phyloP scores from a whole-genome alignment of 2,113 vertebrate genomes.

The Piprites chloris region DNA sequence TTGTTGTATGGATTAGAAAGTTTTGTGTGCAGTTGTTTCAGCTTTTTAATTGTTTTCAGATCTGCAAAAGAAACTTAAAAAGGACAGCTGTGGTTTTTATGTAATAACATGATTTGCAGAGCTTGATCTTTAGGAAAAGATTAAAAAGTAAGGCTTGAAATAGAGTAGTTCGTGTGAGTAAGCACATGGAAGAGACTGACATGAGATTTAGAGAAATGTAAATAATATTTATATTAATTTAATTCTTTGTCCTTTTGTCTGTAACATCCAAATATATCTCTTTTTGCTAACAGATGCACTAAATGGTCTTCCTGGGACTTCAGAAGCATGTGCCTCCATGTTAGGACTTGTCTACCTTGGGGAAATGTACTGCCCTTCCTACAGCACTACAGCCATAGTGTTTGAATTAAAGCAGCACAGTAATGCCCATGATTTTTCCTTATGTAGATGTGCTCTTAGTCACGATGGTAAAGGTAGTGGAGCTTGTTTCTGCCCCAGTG shows the following conservation, averaged over 20 bases:
- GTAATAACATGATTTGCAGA: background rate
- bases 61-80: background rate
- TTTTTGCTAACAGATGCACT: background rate
- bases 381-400: background rate
- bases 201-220: background rate
- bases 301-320: background rate
- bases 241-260: background rate
- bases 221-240: background rate
- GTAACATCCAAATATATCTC: background rate
- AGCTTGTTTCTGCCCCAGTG: background rate
- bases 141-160: background rate
- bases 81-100: background rate
- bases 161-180: background rate
- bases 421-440: background rate
- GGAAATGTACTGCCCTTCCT: background rate
- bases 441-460: background rate
- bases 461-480: background rate
- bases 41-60: background rate
- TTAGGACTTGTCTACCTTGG: background rate
- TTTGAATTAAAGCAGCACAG: background rate
- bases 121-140: background rate
- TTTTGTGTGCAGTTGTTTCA: background rate
- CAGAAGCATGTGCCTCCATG: background rate
- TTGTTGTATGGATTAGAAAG: background rate
- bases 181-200: background rate